Evolutionary conservation across 2,888 invertebrate species (phyloP).

Genomic region (Odontocolon sp.): DNA sequence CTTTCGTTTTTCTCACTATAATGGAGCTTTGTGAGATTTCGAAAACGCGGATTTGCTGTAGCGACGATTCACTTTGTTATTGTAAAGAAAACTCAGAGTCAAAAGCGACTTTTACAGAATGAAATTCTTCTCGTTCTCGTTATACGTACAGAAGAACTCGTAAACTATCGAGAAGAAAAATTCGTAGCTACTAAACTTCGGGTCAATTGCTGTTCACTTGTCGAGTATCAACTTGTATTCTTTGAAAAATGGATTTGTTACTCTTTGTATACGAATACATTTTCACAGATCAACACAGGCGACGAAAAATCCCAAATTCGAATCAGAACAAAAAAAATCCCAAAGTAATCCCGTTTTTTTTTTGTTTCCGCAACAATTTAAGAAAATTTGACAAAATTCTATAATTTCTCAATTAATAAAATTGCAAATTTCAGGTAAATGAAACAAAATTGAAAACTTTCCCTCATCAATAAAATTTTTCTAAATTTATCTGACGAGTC

Average conservation of each 20-base stretch:
- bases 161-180: slow-evolving; percentile 28
- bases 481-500: not conserved
- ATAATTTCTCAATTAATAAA: no score
- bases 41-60: not conserved
- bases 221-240: not conserved
- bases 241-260: slow-evolving; percentile 24
- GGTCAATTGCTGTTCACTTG: slow-evolving; percentile 9
- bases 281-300: slow-evolving; percentile 10
- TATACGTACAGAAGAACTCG: not conserved
- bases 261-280: slow-evolving; percentile 21
- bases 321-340: not conserved
- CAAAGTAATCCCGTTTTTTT: no score
- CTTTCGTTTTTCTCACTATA: no score
- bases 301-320: slow-evolving; percentile 27
- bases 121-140: not conserved
- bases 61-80: not conserved
- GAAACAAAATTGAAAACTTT: no score
- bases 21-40: not conserved
- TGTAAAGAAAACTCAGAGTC: slow-evolving; percentile 1
- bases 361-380: no score
- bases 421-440: no score
- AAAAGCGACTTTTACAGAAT: slow-evolving; percentile 19
- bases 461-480: no score
- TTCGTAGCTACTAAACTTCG: slow-evolving; percentile 5
- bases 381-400: no score